Percentiles rank a stretch among this genome's conserved stretches.
Conservation (phyloP, 1,140 invertebrate species). For the Chrysomallon squamiferum region DNA sequence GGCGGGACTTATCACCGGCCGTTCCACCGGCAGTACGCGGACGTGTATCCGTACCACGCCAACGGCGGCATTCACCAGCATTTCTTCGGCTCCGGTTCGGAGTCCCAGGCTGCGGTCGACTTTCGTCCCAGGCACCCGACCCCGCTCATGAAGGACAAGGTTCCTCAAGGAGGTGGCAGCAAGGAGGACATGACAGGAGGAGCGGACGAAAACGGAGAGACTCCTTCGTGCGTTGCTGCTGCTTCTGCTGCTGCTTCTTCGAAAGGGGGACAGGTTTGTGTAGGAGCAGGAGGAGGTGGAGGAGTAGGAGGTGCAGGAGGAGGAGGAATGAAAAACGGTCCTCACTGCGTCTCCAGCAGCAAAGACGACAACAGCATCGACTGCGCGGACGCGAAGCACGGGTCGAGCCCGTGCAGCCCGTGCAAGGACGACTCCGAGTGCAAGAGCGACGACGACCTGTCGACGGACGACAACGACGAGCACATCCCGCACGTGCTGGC, state of each 20-base stretch:
- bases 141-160: conserved; percentile 4
- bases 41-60: conserved; percentile 19
- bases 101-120: conserved; percentile 5
- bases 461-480: conserved; percentile 48
- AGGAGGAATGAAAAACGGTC: not conserved
- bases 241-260: not conserved
- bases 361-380: conserved; percentile 7
- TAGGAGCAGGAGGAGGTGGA: not conserved
- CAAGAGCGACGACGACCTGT: conserved; percentile 24
- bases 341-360: not conserved
- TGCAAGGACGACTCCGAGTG: conserved; percentile 8
- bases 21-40: conserved; percentile 15
- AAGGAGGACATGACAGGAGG: not conserved
- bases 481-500: conserved; percentile 63
- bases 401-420: conserved; percentile 20
- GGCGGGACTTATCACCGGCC: conserved; percentile 22
- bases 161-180: no score
- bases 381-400: conserved; percentile 21
- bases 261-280: not conserved
- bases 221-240: not conserved
- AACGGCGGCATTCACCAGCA: conserved; percentile 8
- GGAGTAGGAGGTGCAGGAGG: no score
- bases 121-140: conserved; percentile 2
- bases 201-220: not conserved
- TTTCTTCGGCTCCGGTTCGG: conserved; percentile 9